Conservation (phyloP, 2,888 invertebrate species). For the Diadromus collaris region DNA sequence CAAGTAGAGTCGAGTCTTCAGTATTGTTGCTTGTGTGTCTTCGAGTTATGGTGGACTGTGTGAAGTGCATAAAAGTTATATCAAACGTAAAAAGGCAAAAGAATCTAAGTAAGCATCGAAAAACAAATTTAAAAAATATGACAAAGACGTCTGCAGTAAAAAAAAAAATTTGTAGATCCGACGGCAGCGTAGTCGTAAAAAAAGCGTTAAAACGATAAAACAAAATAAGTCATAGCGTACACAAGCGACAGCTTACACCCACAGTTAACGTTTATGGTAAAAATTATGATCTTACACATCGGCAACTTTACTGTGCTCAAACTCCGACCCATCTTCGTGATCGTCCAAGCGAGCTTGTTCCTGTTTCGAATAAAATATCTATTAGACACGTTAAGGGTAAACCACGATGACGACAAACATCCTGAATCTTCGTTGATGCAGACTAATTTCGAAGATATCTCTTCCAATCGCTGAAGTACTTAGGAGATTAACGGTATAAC, state of each 20-base stretch:
- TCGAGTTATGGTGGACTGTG: background rate
- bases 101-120: background rate
- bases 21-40: constrained; percentile 7
- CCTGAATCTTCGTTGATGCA: constrained; percentile 40
- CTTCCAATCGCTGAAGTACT: constrained; percentile 30
- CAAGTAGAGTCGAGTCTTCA: constrained; percentile 28
- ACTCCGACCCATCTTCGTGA: constrained; percentile 63
- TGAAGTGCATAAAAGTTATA: background rate
- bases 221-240: constrained; percentile 44
- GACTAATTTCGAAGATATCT: constrained; percentile 2
- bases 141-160: constrained; percentile 1
- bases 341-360: constrained; percentile 58
- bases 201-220: constrained; percentile 13
- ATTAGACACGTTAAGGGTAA: constrained; percentile 49
- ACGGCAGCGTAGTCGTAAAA: background rate
- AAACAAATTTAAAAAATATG: constrained; percentile 4
- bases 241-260: constrained; percentile 37
- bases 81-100: constrained; percentile 4
- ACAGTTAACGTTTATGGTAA: constrained; percentile 50
- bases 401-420: constrained; percentile 13
- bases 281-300: constrained; percentile 65
- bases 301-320: constrained; percentile 60
- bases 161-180: constrained; percentile 2
- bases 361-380: constrained; percentile 57
- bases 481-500: background rate